Evolutionary conservation across 2,888 invertebrate species (phyloP), one percentile per base, ranked within the genome.

Genomic region (Pterostichus madidus): DNA sequence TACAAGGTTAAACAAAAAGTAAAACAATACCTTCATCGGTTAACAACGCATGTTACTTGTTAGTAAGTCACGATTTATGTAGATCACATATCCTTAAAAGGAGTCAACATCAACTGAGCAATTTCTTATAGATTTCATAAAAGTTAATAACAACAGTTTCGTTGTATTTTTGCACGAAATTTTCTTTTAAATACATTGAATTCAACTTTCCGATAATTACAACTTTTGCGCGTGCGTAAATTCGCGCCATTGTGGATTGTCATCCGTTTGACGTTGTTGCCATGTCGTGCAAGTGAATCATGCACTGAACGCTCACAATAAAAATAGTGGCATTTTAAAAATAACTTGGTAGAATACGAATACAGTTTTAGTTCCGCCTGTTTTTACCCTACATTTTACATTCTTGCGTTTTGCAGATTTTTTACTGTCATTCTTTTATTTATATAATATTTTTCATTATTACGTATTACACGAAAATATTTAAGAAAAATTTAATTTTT

Each of bases 11-110:
- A 39, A 39, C 5, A 39, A 39, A 39, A 39, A 39, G 59, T 17
- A 56, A 17, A 56, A 59, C 59, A 59, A 59, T 59, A 59, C 17
- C 24, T 11, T 24, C 24, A 24, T 24, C 24, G 24, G 24, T 59
- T 8, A 59, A 59, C 59, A 59, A 59, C 31, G 31, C 39, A 39
- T 7, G 15, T 17, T 15, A 56, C 53, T 15, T 13, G 17, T 56
- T 5, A 59, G 59, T 24, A 39, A 68, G 68, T 68, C 68, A 68
- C 68, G 68, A 68, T 68, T 68, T 68, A 68, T 68, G 68, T 68
- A 68, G 68, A 68, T 68, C 68, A 68, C 32, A 31, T 39, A 32
- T 3, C 68, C 68, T 39, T 68, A 68, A 35, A 68, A 39, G 68
- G 68, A 64, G n/a, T 32, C n/a, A 24, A 24, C 24, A 39, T 39